Base-by-base conservation (phyloP, 2,113 vertebrate genomes). In the Isichthys henryi region DNA sequence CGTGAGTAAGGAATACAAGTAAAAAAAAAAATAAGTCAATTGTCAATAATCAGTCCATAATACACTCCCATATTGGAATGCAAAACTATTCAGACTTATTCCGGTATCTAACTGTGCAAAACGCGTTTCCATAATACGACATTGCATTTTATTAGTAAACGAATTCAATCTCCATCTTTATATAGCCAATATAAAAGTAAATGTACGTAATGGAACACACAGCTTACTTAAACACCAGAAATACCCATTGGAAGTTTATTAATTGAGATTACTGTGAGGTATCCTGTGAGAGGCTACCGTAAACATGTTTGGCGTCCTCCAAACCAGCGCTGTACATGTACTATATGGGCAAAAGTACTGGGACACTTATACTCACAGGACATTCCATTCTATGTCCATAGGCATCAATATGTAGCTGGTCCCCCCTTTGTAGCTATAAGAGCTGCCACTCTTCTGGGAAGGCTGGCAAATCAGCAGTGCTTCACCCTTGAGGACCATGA, bases 1-100 rank as follows among this genome's bases (percentile, higher is more conserved):
- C 98, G 98, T 99, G 95, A 96, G 98, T 97, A 92, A 31, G 77
- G 5, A 31, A 15, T 4, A 48, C 5, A 83, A 4, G 17, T 8
- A 1, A 46, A 23, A 5, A n/a, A 62, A 70, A n/a, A n/a, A 39
- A 39, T 39, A 39, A 31, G n/a, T 5, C 62, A 70, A 13, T 70
- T 3, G 13, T 70, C 9, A 27, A 66, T 31, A 66, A 13, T 66
- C n/a, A 70, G 27, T 70, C 0, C n/a, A 11, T 11, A 31, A 70
- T 13, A 80, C 35, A 17, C 74, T 80, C 13, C 35, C 70, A 39
- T 39, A 39, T 19, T 43, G 35, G 4, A 77, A 77, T 80, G 74
- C 74, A 39, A 80, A 19, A 43, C 31, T 43, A 80, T 39, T 80
- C 35, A 19, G 19, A 17, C 70, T 19, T 17, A 80, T 19, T 77